These are phyloP conservation scores for Drosophila eohydei DNA, from an alignment of 2,888 invertebrate species.

Conservation along the genomic window DNA sequence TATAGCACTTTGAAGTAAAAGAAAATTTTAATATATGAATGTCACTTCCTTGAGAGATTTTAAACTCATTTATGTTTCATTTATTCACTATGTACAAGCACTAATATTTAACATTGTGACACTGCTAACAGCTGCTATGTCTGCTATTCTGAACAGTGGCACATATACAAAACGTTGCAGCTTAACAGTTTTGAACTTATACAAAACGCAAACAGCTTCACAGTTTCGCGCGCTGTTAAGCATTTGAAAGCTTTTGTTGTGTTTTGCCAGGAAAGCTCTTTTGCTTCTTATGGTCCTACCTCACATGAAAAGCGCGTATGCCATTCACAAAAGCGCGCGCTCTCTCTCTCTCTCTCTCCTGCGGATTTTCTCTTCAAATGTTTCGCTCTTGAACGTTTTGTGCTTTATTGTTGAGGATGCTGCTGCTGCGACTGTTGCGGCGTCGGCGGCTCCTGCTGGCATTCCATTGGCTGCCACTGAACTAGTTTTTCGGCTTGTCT, in stretches of 20 bases:
- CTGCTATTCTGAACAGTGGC: not conserved
- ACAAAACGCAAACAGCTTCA: not conserved
- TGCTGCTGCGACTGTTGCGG: slow-evolving; percentile 39
- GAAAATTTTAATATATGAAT: too few relatives aligned
- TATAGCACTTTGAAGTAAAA: too few relatives aligned
- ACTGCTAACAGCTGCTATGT: not conserved
- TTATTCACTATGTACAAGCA: not conserved
- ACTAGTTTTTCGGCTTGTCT: slow-evolving; percentile 69
- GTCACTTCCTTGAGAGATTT: not conserved
- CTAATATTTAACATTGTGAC: not conserved
- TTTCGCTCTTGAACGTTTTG: slow-evolving; percentile 4
- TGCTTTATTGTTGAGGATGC: slow-evolving; percentile 54
- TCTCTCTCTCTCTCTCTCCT: slow-evolving; percentile 9
- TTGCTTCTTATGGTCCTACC: slow-evolving; percentile 60
- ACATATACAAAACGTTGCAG: not conserved
- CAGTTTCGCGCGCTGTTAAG: slow-evolving; percentile 20
- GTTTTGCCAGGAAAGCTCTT: slow-evolving; percentile 20
- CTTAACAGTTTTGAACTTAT: not conserved
- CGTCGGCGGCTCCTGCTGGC: slow-evolving; percentile 26
- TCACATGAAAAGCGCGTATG: slow-evolving; percentile 56
- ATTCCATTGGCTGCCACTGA: slow-evolving; percentile 65
- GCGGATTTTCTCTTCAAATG: not conserved
- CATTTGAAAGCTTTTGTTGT: slow-evolving; percentile 15
- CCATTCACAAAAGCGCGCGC: slow-evolving; percentile 8
- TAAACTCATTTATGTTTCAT: not conserved